Conservation (phyloP, 1,140 invertebrate species). For the Bombyx mandarina region DNA sequence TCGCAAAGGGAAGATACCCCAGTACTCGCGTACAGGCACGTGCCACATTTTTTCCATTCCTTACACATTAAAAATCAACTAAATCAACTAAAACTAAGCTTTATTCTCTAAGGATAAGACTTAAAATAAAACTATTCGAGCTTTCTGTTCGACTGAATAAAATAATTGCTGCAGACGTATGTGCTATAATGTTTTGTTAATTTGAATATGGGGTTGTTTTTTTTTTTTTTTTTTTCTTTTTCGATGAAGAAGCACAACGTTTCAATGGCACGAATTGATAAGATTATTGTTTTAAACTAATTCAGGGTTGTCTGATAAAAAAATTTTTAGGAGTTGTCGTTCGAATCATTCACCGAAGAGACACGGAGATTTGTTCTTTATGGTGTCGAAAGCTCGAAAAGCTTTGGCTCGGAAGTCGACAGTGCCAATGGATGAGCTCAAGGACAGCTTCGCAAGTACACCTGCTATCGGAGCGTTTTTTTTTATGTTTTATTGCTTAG, state of each 20-base stretch:
- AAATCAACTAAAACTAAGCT: conserved; percentile 7
- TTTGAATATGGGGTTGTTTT: conserved; percentile 54
- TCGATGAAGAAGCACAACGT: too few relatives aligned
- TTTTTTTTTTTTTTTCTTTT: too few relatives aligned
- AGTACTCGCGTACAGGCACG: conserved; percentile 56
- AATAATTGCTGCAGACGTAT: conserved; percentile 56
- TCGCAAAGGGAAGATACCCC: conserved; percentile 54
- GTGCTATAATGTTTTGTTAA: conserved; percentile 65
- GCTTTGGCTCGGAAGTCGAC: too few relatives aligned
- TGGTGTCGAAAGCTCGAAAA: too few relatives aligned
- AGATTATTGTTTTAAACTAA: conserved; percentile 64
- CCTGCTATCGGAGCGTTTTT: too few relatives aligned
- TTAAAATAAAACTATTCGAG: conserved; percentile 19
- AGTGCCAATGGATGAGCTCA: too few relatives aligned
- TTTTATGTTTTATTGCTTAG: too few relatives aligned
- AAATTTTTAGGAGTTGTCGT: too few relatives aligned
- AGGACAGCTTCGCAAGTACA: too few relatives aligned
- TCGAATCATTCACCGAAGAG: too few relatives aligned
- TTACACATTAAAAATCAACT: conserved; percentile 14
- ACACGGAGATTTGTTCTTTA: too few relatives aligned
- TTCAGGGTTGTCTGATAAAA: conserved; percentile 35
- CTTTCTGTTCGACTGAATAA: conserved; percentile 27
- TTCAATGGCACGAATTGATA: conserved; percentile 41
- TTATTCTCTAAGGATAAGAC: conserved; percentile 1
- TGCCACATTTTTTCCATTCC: conserved; percentile 59